Evolutionary conservation across 2,888 invertebrate species (phyloP), one percentile per base, ranked within the genome.

Genomic region (Acheta domesticus): DNA sequence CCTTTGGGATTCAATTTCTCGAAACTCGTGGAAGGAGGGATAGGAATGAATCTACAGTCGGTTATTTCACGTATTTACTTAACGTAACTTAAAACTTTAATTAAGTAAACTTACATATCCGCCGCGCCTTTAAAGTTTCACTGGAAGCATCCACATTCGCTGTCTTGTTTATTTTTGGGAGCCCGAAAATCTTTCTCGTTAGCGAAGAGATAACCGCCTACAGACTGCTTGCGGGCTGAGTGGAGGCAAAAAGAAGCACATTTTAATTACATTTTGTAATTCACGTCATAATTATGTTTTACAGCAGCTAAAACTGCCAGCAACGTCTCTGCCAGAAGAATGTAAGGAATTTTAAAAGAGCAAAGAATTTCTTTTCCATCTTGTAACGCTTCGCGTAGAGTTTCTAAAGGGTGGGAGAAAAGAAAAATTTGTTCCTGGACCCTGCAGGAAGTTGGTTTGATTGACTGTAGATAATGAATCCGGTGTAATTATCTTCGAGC

Each of bases 231-330:
- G n/a, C 62, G 14, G 62, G 62, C 16, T 14, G 14, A n/a, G 62
- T 8, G 14, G n/a, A 62, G n/a, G 62, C 14, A 12, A 62, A 62
- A 62, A 62, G 62, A 62, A 62, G 62, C 62, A n/a, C 62, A 62
- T 62, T 62, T 62, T 62, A 62, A 62, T 62, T 62, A 62, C 62
- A 62, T 62, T 62, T 62, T 62, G n/a, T 62, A 62, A 62, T 62
- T 62, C 62, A 62, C 62, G 62, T 62, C 62, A n/a, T 62, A 62
- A 62, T 62, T 62, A 62, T 62, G 62, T 62, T 62, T 62, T 62
- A 62, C 62, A 62, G 14, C 14, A n/a, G 62, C 62, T 62, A 19
- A 62, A 62, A 62, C 62, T 62, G 62, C 62, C 62, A n/a, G 62
- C 62, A 62, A 19, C 16, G 62, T n/a, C 16, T 14, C 62, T 62